Percentiles rank a stretch among this genome's conserved stretches.
Conservation (phyloP, 2,888 invertebrate genomes). For the Rhingia campestris region DNA sequence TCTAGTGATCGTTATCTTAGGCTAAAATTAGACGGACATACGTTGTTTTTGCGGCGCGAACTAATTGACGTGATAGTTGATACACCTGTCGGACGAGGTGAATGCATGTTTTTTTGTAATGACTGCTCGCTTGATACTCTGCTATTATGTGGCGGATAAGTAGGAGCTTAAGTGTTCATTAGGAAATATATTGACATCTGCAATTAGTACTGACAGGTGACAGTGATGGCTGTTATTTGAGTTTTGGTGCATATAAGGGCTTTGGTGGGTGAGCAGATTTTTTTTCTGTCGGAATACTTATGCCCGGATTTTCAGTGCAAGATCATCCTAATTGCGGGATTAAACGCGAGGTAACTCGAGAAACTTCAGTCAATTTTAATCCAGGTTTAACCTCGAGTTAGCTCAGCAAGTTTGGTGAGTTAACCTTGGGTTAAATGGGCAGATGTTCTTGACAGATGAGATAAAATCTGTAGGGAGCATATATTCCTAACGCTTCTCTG, state of each 20-base stretch:
- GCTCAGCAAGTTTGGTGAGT: too few relatives aligned
- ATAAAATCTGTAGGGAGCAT: too few relatives aligned
- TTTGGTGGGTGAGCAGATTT: too few relatives aligned
- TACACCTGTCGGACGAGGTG: slow-evolving; percentile 36
- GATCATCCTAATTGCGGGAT: too few relatives aligned
- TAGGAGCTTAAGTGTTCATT: background rate
- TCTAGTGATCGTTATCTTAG: background rate
- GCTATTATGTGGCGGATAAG: slow-evolving; percentile 25
- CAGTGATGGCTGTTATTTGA: background rate
- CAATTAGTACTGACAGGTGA: background rate
- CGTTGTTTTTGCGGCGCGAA: background rate
- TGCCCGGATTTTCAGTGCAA: too few relatives aligned
- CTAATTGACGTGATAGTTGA: slow-evolving; percentile 26
- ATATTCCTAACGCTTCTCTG: too few relatives aligned
- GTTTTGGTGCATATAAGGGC: background rate
- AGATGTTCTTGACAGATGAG: too few relatives aligned
- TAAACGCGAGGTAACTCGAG: too few relatives aligned
- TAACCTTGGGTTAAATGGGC: too few relatives aligned
- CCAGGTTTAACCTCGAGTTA: too few relatives aligned
- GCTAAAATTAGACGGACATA: slow-evolving; percentile 22
- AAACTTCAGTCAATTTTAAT: too few relatives aligned
- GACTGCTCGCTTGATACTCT: background rate
- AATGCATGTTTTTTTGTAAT: slow-evolving; percentile 9
- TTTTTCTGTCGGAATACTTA: too few relatives aligned
- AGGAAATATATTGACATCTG: background rate